These are phyloP conservation scores for Paratilapia polleni DNA, from an alignment of 2,113 vertebrate genomes.

Conservation along the genomic window DNA sequence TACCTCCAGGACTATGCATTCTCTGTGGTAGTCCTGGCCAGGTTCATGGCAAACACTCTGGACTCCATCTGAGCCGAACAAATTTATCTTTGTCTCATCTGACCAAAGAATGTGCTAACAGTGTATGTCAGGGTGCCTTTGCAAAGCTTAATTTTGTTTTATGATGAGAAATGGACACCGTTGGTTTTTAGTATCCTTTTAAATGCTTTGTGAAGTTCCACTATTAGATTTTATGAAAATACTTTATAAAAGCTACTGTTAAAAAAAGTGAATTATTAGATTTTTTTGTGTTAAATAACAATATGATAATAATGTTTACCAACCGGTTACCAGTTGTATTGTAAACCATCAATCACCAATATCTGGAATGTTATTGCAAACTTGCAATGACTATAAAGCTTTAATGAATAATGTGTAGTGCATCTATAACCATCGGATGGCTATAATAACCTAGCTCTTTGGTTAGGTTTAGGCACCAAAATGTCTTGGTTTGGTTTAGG, in stretches of 20 bases:
- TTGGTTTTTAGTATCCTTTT: not conserved
- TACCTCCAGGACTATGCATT: not conserved
- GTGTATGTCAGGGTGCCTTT: not conserved
- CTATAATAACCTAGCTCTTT: not conserved
- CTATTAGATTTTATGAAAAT: accelerated
- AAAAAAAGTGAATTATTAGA: not conserved
- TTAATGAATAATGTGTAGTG: not conserved
- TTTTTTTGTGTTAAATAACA: not conserved
- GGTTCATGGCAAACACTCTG: not conserved
- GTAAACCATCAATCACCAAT: not conserved
- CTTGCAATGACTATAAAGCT: no score
- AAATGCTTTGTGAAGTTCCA: not conserved
- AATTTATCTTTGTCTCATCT: not conserved
- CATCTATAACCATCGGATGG: not conserved
- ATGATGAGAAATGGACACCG: not conserved
- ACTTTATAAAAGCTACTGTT: not conserved
- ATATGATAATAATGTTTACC: not conserved
- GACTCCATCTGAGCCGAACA: not conserved
- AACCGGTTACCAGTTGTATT: not conserved
- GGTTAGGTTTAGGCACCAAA: accelerated
- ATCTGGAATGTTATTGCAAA: not conserved
- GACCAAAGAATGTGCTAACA: not conserved
- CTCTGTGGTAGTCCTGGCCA: not conserved
- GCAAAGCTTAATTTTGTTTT: not conserved
- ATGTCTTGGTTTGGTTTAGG: not conserved